Evolutionary conservation across 2,888 invertebrate species (phyloP), one percentile per base, ranked within the genome.

Genomic region (Macaria notata): DNA sequence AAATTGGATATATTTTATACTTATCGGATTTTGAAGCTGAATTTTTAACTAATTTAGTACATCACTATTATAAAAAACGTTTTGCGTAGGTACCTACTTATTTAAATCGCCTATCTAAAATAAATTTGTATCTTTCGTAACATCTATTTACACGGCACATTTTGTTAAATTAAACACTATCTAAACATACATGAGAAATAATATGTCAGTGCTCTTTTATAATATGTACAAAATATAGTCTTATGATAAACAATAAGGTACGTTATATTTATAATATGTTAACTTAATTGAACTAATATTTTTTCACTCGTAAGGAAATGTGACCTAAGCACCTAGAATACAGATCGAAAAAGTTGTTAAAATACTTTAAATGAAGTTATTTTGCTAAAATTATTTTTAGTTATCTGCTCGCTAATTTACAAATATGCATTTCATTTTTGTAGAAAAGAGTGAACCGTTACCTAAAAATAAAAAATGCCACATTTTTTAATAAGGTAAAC

Each of bases 81-180:
- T 54, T 7, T 1, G 7, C 1, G 33, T 36, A 2, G 33, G 3
- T 36, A 36, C 33, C 7, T 36, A 36, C 33, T 6, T 36, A 36
- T 36, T 36, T 36, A 2, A 36, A 6, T 36, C 33, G 43, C 7
- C 49, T 45, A 57, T 49, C 58, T 63, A 69, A 67, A 72, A 72
- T 74, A 78, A 73, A 76, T 86, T 85, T 84, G 82, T 84, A 83
- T 84, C 78, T 73, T 53, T 81, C 71, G 72, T 89, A 64, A 66
- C 53, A 63, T 41, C 56, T 70, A 91, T 89, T 78, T 89, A 91
- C 90, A 91, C 86, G 88, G 87, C 87, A 89, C 88, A 79, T 81
- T 55, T 84, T 83, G 79, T 84, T 83, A 81, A 78, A 75, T 56
- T 75, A 77, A 75, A 79, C 72, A 75, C 73, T 79, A 81, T 76